These are phyloP conservation scores for Esox niger DNA, from an alignment of 2,113 vertebrate genomes.

Conservation along the genomic window DNA sequence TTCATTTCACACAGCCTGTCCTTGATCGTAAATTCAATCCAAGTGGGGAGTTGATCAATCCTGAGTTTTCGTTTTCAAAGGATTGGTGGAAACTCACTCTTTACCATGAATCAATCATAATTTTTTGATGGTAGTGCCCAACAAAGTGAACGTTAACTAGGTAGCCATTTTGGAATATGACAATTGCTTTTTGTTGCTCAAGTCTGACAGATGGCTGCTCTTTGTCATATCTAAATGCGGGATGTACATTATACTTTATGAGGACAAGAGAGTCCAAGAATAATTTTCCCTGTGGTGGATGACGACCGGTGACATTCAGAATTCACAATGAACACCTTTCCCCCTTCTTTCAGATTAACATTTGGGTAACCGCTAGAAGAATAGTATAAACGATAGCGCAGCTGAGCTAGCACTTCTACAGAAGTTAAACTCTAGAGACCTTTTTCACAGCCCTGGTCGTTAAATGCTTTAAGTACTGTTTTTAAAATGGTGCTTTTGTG, in stretches of 20 bases:
- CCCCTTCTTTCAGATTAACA: slow-evolving; percentile 6
- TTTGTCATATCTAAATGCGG: slow-evolving; percentile 31
- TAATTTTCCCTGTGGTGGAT: slow-evolving; percentile 34
- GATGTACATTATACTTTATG: slow-evolving; percentile 38
- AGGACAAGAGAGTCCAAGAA: slow-evolving; percentile 31
- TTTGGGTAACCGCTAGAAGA: slow-evolving; percentile 14
- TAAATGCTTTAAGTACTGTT: slow-evolving; percentile 26
- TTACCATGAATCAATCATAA: neutral
- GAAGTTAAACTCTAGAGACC: slow-evolving; percentile 26
- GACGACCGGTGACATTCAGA: slow-evolving; percentile 29
- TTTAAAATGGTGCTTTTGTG: slow-evolving; percentile 18
- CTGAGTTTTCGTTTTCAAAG: neutral
- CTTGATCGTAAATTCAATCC: too few relatives aligned
- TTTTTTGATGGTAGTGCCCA: neutral
- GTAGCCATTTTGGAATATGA: neutral
- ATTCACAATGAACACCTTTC: slow-evolving; percentile 26
- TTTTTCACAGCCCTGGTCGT: slow-evolving; percentile 22
- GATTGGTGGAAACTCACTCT: neutral
- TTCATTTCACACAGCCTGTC: too few relatives aligned
- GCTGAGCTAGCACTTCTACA: slow-evolving; percentile 39
- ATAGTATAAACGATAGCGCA: slow-evolving; percentile 8
- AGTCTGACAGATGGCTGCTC: slow-evolving; percentile 19
- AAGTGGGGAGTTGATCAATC: too few relatives aligned
- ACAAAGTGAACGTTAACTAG: neutral
- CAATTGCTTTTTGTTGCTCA: slow-evolving; percentile 14